A percentile compares a stretch with the other conserved stretches of the same genome.
These are phyloP conservation scores for Chaenogobius annularis DNA, from an alignment of 2,113 vertebrate genomes.

Conservation along the genomic window DNA sequence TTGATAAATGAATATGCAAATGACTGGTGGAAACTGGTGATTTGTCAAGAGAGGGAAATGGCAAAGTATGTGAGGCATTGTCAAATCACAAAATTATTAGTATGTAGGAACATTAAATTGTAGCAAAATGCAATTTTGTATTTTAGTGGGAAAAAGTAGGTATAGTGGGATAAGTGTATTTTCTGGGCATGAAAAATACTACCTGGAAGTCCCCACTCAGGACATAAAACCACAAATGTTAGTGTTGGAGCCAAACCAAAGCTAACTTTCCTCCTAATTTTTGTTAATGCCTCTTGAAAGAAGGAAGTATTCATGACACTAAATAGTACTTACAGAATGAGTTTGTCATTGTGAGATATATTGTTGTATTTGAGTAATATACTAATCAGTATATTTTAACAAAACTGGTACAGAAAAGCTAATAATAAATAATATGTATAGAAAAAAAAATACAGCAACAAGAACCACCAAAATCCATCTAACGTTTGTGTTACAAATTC, in stretches of 20 bases:
- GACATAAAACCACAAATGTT: conserved; percentile 5
- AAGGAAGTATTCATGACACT: conserved; percentile 5
- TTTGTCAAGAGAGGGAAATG: background rate
- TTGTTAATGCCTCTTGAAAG: background rate
- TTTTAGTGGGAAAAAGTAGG: background rate
- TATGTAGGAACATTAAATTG: too few species aligned
- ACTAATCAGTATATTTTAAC: background rate
- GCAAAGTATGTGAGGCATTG: background rate
- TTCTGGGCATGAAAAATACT: conserved; percentile 2
- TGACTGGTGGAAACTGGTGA: background rate
- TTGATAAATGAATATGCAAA: background rate
- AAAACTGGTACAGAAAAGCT: background rate
- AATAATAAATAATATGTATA: background rate
- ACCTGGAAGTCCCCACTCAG: conserved; percentile 10
- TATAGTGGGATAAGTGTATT: conserved; percentile 6
- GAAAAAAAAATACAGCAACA: background rate
- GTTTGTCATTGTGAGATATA: background rate
- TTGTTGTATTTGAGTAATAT: background rate
- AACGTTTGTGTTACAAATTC: background rate
- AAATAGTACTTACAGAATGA: background rate
- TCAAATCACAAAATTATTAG: background rate
- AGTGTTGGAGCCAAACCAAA: conserved; percentile 2
- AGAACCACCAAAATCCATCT: background rate
- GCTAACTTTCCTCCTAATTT: conserved; percentile 1
- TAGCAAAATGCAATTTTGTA: background rate